These are phyloP conservation scores for Sycophila sp. DNA, from an alignment of 1,140 invertebrate species.

Conservation along the genomic window DNA sequence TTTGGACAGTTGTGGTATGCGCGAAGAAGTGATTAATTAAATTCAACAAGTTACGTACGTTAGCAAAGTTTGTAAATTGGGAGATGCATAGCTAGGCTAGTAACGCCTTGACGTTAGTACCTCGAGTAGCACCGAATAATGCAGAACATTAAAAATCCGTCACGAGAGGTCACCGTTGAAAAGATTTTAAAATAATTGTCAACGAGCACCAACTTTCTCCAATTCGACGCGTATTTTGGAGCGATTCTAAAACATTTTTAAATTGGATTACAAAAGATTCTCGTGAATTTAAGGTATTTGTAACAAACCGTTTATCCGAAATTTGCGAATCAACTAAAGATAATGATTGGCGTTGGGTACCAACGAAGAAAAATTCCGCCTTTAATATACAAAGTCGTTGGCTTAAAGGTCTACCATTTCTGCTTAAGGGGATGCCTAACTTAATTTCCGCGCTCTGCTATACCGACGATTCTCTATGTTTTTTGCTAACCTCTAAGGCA, in stretches of 20 bases:
- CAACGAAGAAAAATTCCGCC: conserved; percentile 55
- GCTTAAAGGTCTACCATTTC: too few relatives aligned
- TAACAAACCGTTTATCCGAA: conserved; percentile 54
- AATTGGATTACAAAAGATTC: conserved; percentile 44
- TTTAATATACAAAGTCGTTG: too few relatives aligned
- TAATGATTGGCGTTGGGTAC: conserved; percentile 59
- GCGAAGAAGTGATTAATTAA: background rate
- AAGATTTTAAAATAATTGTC: background rate
- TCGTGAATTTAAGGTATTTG: too few relatives aligned
- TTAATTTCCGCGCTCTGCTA: too few relatives aligned
- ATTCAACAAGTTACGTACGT: background rate
- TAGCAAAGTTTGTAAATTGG: too few relatives aligned
- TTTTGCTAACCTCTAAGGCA: too few relatives aligned
- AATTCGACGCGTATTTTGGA: conserved; percentile 45
- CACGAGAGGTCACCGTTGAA: too few relatives aligned
- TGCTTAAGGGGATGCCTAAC: too few relatives aligned
- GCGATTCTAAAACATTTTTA: conserved; percentile 52
- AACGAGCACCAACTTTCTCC: too few relatives aligned
- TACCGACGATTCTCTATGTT: too few relatives aligned
- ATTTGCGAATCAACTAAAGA: conserved; percentile 43
- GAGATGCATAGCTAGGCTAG: too few relatives aligned
- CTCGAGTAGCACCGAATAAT: background rate
- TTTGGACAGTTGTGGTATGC: background rate
- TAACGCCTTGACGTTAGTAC: too few relatives aligned
- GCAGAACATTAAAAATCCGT: background rate